Evolutionary conservation across 2,797 vertebrate species (phyloP).

Genomic region (Muscicapa striata): DNA sequence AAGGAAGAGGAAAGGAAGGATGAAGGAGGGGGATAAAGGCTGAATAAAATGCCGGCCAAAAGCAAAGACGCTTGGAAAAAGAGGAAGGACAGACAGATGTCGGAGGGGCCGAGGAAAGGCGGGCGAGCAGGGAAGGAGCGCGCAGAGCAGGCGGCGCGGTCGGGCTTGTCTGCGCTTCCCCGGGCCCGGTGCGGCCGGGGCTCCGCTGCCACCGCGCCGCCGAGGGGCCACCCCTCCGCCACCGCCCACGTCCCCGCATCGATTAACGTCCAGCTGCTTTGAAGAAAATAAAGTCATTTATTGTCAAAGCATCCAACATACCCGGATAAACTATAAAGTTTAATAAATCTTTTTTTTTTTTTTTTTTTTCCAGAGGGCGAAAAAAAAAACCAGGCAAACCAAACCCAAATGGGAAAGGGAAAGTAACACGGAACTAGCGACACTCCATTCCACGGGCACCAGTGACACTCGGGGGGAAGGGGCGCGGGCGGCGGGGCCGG

Average conservation of each 20-base stretch:
- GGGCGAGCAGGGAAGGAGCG: no score
- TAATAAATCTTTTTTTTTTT: slow-evolving; percentile 85
- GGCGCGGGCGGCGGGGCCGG: slow-evolving; percentile 62
- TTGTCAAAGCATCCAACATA: slow-evolving; percentile 99
- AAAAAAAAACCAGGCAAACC: not conserved
- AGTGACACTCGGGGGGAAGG: slow-evolving; percentile 93
- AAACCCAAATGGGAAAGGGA: slow-evolving; percentile 68
- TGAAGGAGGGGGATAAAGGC: not conserved
- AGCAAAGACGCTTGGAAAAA: no score
- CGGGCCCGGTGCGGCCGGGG: accelerated
- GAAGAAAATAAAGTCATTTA: slow-evolving; percentile 99
- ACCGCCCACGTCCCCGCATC: not conserved
- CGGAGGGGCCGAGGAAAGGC: not conserved
- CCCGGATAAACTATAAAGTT: slow-evolving; percentile 98
- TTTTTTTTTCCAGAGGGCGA: slow-evolving; percentile 67
- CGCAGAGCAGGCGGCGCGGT: no score
- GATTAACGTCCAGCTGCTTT: slow-evolving; percentile 73
- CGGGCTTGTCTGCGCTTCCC: not conserved
- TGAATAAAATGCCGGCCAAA: not conserved
- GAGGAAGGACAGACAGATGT: not conserved
- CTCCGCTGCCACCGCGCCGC: no score
- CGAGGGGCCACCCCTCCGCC: not conserved
- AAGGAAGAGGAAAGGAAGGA: not conserved
- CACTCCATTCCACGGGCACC: slow-evolving; percentile 91
- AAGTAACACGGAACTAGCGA: slow-evolving; percentile 91